Evolutionary conservation across 2,113 vertebrate species (phyloP).

Genomic region (Salvelinus fontinalis): DNA sequence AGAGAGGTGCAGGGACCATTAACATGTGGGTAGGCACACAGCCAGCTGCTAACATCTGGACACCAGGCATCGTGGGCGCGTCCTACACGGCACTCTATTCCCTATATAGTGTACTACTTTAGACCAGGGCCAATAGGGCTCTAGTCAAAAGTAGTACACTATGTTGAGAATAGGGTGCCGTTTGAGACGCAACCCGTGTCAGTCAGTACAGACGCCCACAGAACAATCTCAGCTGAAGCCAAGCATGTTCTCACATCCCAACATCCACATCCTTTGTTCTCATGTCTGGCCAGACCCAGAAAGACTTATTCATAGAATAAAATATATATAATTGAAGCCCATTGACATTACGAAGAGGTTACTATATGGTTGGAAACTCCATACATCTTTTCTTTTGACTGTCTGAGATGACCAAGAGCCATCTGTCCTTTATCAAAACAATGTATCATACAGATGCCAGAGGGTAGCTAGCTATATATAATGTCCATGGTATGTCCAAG

Average conservation of each 20-base stretch:
- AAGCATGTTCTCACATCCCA: constrained; percentile 23
- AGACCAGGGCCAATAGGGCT: neutral
- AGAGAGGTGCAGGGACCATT: neutral
- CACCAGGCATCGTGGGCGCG: constrained; percentile 34
- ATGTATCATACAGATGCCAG: neutral
- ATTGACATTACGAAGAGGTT: constrained; percentile 27
- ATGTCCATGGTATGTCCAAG: neutral
- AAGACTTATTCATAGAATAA: constrained; percentile 48
- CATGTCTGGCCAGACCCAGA: constrained; percentile 44
- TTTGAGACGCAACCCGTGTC: constrained; percentile 12
- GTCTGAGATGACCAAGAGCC: constrained; percentile 19
- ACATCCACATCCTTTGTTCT: constrained; percentile 53
- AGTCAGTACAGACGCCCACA: constrained; percentile 29
- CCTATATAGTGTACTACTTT: too few relatives aligned
- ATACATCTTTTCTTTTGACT: constrained; percentile 31
- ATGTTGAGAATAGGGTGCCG: too few relatives aligned
- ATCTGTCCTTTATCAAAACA: neutral
- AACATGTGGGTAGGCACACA: constrained; percentile 28
- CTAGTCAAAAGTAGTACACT: neutral
- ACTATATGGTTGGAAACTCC: neutral
- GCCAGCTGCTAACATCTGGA: constrained; percentile 57
- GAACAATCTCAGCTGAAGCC: constrained; percentile 24
- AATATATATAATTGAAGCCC: constrained; percentile 33
- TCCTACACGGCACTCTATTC: too few relatives aligned
- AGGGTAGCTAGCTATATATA: neutral